Evolutionary conservation across 2,888 invertebrate genomes (phyloP), one percentile per base, ranked within the genome.

Genomic region (Diabrotica balteata): DNA sequence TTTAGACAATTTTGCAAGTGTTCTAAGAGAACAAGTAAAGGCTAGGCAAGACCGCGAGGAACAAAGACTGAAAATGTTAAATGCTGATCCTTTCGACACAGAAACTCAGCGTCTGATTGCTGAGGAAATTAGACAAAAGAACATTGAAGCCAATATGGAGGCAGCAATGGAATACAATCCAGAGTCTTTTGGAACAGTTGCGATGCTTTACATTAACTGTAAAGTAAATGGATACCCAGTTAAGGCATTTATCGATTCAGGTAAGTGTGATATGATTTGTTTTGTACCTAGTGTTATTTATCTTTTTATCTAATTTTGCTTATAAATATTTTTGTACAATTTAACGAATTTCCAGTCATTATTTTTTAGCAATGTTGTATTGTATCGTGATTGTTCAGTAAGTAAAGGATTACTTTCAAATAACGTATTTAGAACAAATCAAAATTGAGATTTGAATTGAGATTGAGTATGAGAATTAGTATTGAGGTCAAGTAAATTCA

Each of bases 111-210:
- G 93, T 70, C 88, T 96, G 79, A 98, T 98, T 75, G 97, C 97
- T 5, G 97, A 97, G 82, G 96, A 97, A 85, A 98, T 98, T 72
- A 88, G 93, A 76, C 95, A 93, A 80, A 94, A 97, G 82, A 98
- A 98, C 84, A 96, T 98, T 72, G 96, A 98, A 84, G 95, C 96
- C 0, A 98, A 98, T 80, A 98, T 98, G 97, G 96, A 98, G 82
- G 96, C 96, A 1, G 98, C 98, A 0, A 96, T 98, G 91, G 98
- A 99, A 82, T 96, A 96, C 83, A 96, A 97, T 84, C 99, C 99
- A 0, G 99, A 99, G 85, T 96, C 95, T 54, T 98, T 98, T 85
- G 98, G 97, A 66, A 95, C 96, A 46, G 98, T 99, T 54, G 93
- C 95, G 58, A 98, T 99, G 99, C 88, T 99, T 77, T 93, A 99